These are phyloP conservation scores for Pseudochirops corinnae DNA, from an alignment of 2,797 vertebrate species.

Conservation along the genomic window DNA sequence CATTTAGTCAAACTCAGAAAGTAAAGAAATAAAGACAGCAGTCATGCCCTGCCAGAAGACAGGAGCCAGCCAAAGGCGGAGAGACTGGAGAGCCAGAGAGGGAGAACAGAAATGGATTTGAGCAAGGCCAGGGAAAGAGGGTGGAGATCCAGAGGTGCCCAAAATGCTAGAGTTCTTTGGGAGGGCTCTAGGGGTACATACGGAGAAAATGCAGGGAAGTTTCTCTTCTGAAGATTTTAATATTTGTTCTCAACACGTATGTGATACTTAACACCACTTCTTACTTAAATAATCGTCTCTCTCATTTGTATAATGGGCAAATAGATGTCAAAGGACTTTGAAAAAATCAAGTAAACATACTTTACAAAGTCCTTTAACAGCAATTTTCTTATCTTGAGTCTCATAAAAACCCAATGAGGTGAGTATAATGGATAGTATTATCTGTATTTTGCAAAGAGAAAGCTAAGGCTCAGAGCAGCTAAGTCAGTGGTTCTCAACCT, in stretches of 20 bases:
- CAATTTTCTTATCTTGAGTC: background rate
- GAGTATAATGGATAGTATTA: background rate
- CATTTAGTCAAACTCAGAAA: conserved; percentile 28
- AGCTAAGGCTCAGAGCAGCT: background rate
- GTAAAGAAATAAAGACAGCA: conserved; percentile 34
- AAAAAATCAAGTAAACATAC: background rate
- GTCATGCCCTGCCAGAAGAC: conserved; percentile 37
- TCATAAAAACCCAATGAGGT: background rate
- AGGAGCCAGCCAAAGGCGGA: conserved; percentile 1
- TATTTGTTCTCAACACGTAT: background rate
- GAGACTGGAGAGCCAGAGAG: background rate
- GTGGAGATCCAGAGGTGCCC: conserved; percentile 16
- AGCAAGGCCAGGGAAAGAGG: background rate
- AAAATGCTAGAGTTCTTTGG: background rate
- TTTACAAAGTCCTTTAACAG: background rate
- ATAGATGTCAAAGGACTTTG: background rate
- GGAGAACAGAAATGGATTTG: conserved; percentile 38
- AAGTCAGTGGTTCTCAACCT: no score
- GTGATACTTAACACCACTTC: background rate
- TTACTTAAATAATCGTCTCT: background rate
- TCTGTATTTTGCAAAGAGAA: background rate
- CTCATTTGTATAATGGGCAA: background rate
- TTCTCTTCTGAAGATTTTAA: background rate
- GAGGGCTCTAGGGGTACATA: background rate
- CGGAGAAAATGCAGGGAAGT: background rate